Percentiles rank a stretch among this genome's conserved stretches.
These are phyloP conservation scores for Styela plicata DNA, from an alignment of 23 tunicate species.

Conservation along the genomic window DNA sequence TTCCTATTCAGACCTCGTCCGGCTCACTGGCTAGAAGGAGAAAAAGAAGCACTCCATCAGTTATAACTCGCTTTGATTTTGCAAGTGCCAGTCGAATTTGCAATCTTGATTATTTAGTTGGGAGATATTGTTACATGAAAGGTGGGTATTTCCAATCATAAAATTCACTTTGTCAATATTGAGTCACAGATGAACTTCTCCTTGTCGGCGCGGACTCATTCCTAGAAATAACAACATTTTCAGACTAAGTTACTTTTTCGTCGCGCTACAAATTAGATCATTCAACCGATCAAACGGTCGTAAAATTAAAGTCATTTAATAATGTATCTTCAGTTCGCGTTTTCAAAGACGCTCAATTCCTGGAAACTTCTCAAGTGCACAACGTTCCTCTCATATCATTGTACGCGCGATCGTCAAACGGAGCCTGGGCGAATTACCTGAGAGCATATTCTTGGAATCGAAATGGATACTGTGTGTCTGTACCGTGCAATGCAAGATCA, in stretches of 20 bases:
- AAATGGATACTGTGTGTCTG: background rate
- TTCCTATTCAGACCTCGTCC: background rate
- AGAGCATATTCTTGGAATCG: background rate
- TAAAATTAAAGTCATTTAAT: too few relatives aligned
- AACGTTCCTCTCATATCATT: background rate
- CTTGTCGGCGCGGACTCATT: too few relatives aligned
- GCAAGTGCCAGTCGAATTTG: background rate
- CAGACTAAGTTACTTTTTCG: too few relatives aligned
- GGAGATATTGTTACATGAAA: slow-evolving; percentile 8
- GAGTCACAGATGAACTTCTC: too few relatives aligned
- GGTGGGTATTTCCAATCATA: background rate
- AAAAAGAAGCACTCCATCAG: background rate
- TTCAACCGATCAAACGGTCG: too few relatives aligned
- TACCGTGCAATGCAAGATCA: background rate
- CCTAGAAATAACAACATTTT: too few relatives aligned
- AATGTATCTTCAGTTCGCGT: background rate
- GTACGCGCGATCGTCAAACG: background rate
- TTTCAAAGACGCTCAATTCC: background rate
- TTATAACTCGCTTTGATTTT: background rate
- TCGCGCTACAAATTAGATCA: too few relatives aligned
- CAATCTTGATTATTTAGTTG: background rate
- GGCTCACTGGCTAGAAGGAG: background rate
- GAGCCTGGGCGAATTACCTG: background rate
- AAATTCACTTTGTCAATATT: too few relatives aligned
- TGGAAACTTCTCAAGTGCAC: background rate